phyloP scores from a whole-genome alignment of 2,113 vertebrate genomes.

The Melanocharis versteri region DNA sequence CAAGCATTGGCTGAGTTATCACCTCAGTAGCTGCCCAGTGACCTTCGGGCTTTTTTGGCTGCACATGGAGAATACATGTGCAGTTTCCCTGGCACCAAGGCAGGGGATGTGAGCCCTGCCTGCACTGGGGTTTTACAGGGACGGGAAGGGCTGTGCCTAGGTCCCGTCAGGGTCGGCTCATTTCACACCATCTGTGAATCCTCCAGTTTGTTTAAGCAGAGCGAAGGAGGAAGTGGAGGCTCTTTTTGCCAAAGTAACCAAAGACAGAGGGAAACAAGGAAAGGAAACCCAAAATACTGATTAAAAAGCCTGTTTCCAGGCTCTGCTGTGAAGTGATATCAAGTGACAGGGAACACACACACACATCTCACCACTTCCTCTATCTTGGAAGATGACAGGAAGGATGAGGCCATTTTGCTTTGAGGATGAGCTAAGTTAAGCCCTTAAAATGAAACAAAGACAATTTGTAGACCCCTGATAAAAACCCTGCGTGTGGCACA shows the following conservation, averaged over 20 bases:
- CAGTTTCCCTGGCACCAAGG: rapidly evolving
- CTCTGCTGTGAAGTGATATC: neutral
- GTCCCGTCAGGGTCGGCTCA: neutral
- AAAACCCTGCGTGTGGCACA: neutral
- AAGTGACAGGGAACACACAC: neutral
- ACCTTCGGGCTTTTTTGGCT: neutral
- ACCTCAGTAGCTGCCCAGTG: neutral
- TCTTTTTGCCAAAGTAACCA: neutral
- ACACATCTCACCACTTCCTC: neutral
- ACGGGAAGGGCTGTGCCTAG: neutral
- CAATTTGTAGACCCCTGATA: conserved; percentile 11
- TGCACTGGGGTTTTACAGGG: too few relatives aligned
- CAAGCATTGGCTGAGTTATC: neutral
- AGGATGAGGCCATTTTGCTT: neutral
- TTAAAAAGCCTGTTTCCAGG: neutral
- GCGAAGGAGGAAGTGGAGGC: neutral
- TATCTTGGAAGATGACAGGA: conserved; percentile 38
- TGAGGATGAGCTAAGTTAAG: conserved; percentile 37
- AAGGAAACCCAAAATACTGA: conserved; percentile 4
- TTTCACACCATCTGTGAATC: neutral
- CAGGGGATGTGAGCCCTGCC: neutral
- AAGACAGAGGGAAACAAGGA: neutral
- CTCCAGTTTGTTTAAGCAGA: neutral
- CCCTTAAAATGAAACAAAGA: conserved; percentile 26
- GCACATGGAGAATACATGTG: rapidly evolving